Percentiles rank a stretch among this genome's conserved stretches.
Evolutionary conservation across 2,113 vertebrate genomes (phyloP).

Genomic region (Triplophysa siluroides): DNA sequence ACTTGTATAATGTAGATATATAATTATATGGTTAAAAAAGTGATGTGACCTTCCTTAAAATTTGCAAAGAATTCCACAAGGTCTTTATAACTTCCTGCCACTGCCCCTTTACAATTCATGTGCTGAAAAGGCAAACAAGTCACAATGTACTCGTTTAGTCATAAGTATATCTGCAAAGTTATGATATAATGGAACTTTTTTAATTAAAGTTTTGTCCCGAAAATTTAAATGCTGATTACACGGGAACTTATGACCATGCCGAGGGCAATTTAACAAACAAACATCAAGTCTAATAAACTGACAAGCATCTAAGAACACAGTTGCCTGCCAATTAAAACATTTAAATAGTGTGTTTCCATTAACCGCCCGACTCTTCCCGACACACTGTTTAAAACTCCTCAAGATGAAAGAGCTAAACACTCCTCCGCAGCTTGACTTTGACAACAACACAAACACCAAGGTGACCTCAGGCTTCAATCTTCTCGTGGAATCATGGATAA

Average conservation of each 20-base stretch:
- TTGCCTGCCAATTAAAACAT: constrained; percentile 4
- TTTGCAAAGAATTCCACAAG: too few relatives aligned
- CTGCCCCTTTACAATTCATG: neutral
- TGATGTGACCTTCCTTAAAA: too few relatives aligned
- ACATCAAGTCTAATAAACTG: constrained; percentile 31
- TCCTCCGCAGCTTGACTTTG: neutral
- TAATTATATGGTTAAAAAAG: too few relatives aligned
- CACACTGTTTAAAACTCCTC: neutral
- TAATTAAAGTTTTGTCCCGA: neutral
- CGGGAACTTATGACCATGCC: constrained; percentile 8
- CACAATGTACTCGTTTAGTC: neutral
- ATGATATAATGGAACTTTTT: neutral
- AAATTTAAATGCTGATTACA: neutral
- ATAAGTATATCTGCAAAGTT: neutral
- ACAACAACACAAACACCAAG: constrained; percentile 22
- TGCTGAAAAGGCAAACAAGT: neutral
- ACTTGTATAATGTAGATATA: too few relatives aligned
- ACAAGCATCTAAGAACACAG: neutral
- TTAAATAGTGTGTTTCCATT: constrained; percentile 22
- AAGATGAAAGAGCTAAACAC: neutral
- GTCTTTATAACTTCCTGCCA: neutral
- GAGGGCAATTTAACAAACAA: constrained; percentile 32
- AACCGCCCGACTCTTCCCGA: neutral
- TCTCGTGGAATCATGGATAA: constrained; percentile 20
- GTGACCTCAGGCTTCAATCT: constrained; percentile 33